phyloP scores from a whole-genome alignment of 2,888 invertebrate species.

The Iselma pallidipennis region DNA sequence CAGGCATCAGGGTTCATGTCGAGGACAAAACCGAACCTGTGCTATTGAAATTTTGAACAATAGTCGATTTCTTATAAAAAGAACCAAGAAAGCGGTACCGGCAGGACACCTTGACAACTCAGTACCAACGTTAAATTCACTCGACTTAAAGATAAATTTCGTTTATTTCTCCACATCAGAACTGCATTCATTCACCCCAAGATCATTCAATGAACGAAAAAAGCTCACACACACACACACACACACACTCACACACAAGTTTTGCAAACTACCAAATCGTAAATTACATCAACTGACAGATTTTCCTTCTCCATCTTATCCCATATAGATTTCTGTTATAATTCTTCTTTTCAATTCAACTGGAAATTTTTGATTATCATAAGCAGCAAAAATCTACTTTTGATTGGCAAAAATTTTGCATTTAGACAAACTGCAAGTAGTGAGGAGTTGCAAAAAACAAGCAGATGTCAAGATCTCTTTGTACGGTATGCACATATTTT shows the following conservation, averaged over 20 bases:
- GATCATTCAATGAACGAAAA: constrained; percentile 23
- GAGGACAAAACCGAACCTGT: constrained; percentile 34
- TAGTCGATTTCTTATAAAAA: constrained; percentile 35
- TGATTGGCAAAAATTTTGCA: background rate
- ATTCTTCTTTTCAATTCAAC: background rate
- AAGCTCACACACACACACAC: too few relatives aligned
- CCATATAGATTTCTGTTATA: background rate
- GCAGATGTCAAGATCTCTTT: too few relatives aligned
- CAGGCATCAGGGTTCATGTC: constrained; percentile 28
- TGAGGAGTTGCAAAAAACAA: background rate
- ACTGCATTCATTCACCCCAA: constrained; percentile 36
- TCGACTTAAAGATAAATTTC: constrained; percentile 19
- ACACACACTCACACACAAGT: constrained; percentile 20
- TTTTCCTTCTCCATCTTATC: background rate
- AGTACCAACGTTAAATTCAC: background rate
- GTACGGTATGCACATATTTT: background rate
- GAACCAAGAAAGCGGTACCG: constrained; percentile 38
- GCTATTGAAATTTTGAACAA: constrained; percentile 35
- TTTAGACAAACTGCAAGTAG: background rate
- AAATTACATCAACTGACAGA: constrained; percentile 30
- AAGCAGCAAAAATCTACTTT: too few relatives aligned
- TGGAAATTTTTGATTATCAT: too few relatives aligned
- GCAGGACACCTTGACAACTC: constrained; percentile 27
- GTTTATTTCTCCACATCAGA: constrained; percentile 17
- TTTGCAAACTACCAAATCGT: constrained; percentile 38